Conservation (phyloP, 2,888 invertebrate species). For the Tetheella fluctuosa region DNA sequence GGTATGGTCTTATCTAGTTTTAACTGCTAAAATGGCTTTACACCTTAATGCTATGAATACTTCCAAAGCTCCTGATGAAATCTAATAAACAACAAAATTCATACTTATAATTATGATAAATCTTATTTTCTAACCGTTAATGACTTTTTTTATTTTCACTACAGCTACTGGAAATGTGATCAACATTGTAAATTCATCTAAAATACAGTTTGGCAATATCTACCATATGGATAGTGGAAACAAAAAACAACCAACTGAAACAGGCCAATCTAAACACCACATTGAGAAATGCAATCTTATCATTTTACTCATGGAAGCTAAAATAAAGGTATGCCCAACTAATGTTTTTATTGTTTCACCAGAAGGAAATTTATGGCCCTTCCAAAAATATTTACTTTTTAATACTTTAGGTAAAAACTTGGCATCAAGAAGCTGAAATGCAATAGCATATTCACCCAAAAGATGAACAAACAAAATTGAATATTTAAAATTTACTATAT, state of each 20-base stretch:
- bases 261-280: constrained; percentile 38
- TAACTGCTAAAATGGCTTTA: too few relatives aligned
- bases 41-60: too few relatives aligned
- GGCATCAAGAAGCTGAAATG: too few relatives aligned
- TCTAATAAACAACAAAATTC: too few relatives aligned
- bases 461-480: too few relatives aligned
- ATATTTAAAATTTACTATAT: too few relatives aligned
- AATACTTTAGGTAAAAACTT: too few relatives aligned
- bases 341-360: neutral
- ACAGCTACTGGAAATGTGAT: constrained; percentile 79
- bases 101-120: too few relatives aligned
- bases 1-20: constrained; percentile 39
- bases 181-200: constrained; percentile 74
- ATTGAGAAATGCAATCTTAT: constrained; percentile 67
- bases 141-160: constrained; percentile 25
- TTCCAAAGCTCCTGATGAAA: neutral
- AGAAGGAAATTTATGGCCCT: neutral
- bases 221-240: constrained; percentile 66
- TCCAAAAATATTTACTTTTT: too few relatives aligned
- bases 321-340: constrained; percentile 56
- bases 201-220: constrained; percentile 74
- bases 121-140: constrained; percentile 13
- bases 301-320: constrained; percentile 62
- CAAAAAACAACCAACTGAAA: constrained; percentile 41
- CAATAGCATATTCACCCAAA: too few relatives aligned